Evolutionary conservation across 1,140 invertebrate species (phyloP).

Genomic region (Drosophila nigrodunni): DNA sequence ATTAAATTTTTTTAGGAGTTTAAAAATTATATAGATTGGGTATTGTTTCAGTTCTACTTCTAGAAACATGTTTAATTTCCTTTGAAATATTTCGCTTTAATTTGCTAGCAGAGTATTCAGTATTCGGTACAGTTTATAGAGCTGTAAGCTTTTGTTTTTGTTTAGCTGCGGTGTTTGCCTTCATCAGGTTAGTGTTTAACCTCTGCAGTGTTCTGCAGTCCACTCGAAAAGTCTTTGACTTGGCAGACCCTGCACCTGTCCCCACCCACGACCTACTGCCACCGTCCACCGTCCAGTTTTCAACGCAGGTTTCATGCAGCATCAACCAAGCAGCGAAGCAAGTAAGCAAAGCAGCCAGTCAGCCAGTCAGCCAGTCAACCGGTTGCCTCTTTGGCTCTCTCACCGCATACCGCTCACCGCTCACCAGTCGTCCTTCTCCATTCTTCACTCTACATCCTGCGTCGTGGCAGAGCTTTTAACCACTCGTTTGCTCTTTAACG

Average conservation of each 20-base stretch:
- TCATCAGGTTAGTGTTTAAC: constrained; percentile 76
- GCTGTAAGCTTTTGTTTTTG: constrained; percentile 33
- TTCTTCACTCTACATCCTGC: constrained; percentile 14
- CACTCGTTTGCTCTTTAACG: constrained; percentile 80
- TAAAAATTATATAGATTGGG: too few species aligned
- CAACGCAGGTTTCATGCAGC: constrained; percentile 29
- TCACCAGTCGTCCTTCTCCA: background rate
- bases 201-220: constrained; percentile 75
- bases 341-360: constrained; percentile 66
- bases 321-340: constrained; percentile 55
- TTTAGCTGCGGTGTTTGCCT: constrained; percentile 56
- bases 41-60: too few species aligned
- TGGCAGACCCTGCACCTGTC: constrained; percentile 27
- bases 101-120: constrained; percentile 4
- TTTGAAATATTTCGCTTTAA: background rate
- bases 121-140: background rate
- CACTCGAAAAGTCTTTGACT: constrained; percentile 80
- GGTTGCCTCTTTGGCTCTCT: constrained; percentile 35
- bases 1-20: too few species aligned
- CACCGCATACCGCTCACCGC: constrained; percentile 3
- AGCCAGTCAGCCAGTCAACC: constrained; percentile 67
- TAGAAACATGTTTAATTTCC: too few species aligned
- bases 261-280: background rate
- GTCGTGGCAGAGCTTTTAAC: constrained; percentile 70
- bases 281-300: background rate